Base-by-base conservation (phyloP, 2,888 invertebrate species). In the Metalampra italica region DNA sequence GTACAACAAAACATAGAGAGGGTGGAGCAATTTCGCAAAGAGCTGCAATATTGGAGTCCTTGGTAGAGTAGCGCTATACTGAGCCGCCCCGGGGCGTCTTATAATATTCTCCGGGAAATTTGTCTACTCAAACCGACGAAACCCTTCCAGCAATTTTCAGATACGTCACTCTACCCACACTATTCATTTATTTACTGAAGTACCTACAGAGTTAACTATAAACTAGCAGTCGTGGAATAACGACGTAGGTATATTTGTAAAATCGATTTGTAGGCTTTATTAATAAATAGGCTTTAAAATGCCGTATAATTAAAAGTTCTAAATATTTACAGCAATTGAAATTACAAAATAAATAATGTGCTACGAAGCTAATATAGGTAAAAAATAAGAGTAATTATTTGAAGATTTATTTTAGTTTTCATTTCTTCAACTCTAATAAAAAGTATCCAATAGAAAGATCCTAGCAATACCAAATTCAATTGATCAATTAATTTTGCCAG, bases 11-110 rank as follows among this genome's bases (percentile, higher is more conserved):
- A 54, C 9, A 9, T 43, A 50, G 50, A 38, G 8, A 50, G 8
- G 37, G 51, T 3, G 56, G 49, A 56, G 56, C 57, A 62, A 62
- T 67, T 54, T 64, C 32, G 54, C 30, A 57, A 62, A 60, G 64
- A 63, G 57, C 53, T 61, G 48, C 48, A 56, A 64, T 57, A 64
- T 64, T 65, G 55, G 62, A 58, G 53, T 60, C 50, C 59, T 48
- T 14, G 15, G 50, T 42, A 45, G 50, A 43, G 45, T 46, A 13
- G 15, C 45, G 53, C 45, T 37, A 52, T 56, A 48, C 52, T 54
- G 53, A 43, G 29, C 7, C 38, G 15, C 54, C 63, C 56, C 53
- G 50, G 44, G 58, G 60, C 59, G 54, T 44, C 51, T 60, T 57
- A 58, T 56, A 59, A 62, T 62, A 60, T 57, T 57, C 54, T 55